These are phyloP conservation scores for Nautilus pompilius DNA, from an alignment of 1,140 invertebrate genomes.

Conservation along the genomic window DNA sequence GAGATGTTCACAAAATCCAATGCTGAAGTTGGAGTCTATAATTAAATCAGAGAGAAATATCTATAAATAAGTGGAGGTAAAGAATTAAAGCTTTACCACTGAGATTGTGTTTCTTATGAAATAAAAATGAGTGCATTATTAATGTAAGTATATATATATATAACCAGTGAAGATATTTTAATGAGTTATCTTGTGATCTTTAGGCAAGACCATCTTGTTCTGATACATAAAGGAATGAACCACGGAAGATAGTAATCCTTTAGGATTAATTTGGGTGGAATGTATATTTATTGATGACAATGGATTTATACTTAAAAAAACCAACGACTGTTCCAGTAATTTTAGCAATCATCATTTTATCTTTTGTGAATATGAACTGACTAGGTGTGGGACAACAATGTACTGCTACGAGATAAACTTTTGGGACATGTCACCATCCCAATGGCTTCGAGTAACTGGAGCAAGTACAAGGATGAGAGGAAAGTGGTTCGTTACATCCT, in stretches of 20 bases:
- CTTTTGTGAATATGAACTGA: not conserved
- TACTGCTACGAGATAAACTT: constrained; percentile 28
- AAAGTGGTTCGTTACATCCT: not conserved
- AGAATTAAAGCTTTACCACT: no score
- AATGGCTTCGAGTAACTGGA: constrained; percentile 26
- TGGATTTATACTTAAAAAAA: not conserved
- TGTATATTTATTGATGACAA: not conserved
- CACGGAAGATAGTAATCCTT: not conserved
- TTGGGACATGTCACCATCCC: constrained; percentile 35
- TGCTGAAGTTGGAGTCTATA: no score
- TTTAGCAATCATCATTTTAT: constrained; percentile 16
- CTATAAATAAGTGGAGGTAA: no score
- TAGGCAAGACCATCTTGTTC: not conserved
- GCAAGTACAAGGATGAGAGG: constrained; percentile 23
- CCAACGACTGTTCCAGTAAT: not conserved
- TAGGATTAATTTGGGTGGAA: not conserved
- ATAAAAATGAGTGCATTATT: no score
- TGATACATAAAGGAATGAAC: not conserved
- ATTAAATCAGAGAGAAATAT: no score
- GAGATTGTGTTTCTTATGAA: no score
- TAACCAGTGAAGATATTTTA: no score
- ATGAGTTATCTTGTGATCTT: no score
- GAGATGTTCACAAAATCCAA: no score
- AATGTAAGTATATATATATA: no score
- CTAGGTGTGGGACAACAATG: constrained; percentile 38